A percentile compares a stretch with the other conserved stretches of the same genome.
These are phyloP conservation scores for Leptinotarsa tumamoca DNA, from an alignment of 2,888 invertebrate genomes.

Conservation along the genomic window DNA sequence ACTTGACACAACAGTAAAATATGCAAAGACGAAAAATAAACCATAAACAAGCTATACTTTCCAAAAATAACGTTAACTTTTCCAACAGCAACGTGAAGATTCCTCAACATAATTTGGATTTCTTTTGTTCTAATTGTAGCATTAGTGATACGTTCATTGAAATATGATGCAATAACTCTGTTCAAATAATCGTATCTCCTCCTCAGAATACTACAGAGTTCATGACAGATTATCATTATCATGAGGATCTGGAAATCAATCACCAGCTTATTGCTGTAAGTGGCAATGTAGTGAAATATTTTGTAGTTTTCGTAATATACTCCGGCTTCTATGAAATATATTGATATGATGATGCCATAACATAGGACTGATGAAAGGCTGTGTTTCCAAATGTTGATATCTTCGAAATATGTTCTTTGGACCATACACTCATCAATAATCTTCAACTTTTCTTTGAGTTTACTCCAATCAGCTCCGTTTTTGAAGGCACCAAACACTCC, in stretches of 20 bases:
- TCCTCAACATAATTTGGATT: background rate
- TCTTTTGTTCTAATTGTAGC: background rate
- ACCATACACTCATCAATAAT: background rate
- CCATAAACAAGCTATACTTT: background rate
- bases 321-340: background rate
- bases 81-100: background rate
- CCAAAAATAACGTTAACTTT: background rate
- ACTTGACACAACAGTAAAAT: background rate
- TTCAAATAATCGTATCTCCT: background rate
- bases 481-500: background rate
- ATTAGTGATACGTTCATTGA: background rate
- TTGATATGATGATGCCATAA: background rate
- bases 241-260: background rate
- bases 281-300: background rate
- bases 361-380: background rate
- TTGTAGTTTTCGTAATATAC: background rate
- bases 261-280: background rate
- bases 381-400: background rate
- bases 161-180: background rate
- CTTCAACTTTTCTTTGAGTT: background rate
- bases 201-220: background rate
- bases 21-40: background rate
- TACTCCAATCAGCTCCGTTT: background rate
- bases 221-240: background rate
- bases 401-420: background rate